phyloP scores from a whole-genome alignment of 1,140 invertebrate genomes.

The Caerostris extrusa region DNA sequence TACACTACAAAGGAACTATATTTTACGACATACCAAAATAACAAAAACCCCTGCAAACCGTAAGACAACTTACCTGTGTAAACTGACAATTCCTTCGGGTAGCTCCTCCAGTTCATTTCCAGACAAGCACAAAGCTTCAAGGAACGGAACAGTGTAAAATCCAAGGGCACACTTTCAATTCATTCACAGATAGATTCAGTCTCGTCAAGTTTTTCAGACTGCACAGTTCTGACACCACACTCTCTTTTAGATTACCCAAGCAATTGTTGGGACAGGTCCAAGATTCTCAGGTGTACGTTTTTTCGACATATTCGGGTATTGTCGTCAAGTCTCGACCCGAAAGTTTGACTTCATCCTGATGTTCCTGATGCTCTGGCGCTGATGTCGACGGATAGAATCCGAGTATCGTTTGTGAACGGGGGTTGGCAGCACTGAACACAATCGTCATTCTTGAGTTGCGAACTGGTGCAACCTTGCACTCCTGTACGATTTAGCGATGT shows the following conservation, averaged over 20 bases:
- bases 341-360: conserved; percentile 49
- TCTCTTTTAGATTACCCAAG: neutral
- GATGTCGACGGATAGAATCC: neutral
- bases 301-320: conserved; percentile 37
- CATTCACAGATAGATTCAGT: conserved; percentile 61
- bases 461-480: neutral
- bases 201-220: conserved; percentile 30
- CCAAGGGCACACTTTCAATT: conserved; percentile 46
- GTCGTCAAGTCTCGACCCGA: conserved; percentile 1
- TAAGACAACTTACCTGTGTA: conserved; percentile 62
- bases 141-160: conserved; percentile 23
- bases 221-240: neutral
- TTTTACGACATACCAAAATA: no score
- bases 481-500: neutral
- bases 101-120: conserved; percentile 66
- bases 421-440: conserved; percentile 32
- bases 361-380: neutral
- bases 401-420: neutral
- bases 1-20: no score
- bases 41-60: no score
- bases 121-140: conserved; percentile 55
- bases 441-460: conserved; percentile 45
- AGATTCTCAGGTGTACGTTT: conserved; percentile 16
- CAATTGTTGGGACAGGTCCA: conserved; percentile 62
- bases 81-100: conserved; percentile 19